A percentile compares a stretch with the other conserved stretches of the same genome.
These are phyloP conservation scores for Andrena fulva DNA, from an alignment of 2,888 invertebrate genomes.

Conservation along the genomic window DNA sequence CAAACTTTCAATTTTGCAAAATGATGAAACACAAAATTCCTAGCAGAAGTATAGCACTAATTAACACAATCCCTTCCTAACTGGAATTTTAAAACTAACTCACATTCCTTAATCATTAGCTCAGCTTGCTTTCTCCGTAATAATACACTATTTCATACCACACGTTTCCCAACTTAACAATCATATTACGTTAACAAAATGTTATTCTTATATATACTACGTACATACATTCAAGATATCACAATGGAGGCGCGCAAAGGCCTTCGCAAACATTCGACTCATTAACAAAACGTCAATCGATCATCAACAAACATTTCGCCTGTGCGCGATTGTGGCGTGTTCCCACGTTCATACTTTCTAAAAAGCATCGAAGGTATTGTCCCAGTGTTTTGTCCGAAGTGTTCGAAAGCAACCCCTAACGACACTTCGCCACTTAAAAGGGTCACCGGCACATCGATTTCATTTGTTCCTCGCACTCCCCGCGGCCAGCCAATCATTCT, in stretches of 20 bases:
- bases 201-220: background rate
- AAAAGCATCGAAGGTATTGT: too few relatives aligned
- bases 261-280: background rate
- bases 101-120: background rate
- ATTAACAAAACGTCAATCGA: background rate
- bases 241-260: background rate
- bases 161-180: background rate
- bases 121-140: background rate
- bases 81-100: too few relatives aligned
- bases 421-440: background rate
- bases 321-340: too few relatives aligned
- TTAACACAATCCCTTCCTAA: too few relatives aligned
- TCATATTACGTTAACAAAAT: conserved; percentile 11
- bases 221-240: background rate
- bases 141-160: background rate
- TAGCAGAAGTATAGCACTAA: too few relatives aligned
- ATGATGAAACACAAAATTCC: background rate
- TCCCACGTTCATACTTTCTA: too few relatives aligned
- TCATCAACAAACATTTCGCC: background rate
- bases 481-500: conserved; percentile 90
- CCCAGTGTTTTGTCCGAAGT: too few relatives aligned
- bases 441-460: background rate
- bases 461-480: background rate
- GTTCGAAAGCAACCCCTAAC: too few relatives aligned
- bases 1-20: background rate